A percentile compares a stretch with the other conserved stretches of the same genome.
phyloP scores from a whole-genome alignment of 2,888 invertebrate species.

The Phasia obesa region DNA sequence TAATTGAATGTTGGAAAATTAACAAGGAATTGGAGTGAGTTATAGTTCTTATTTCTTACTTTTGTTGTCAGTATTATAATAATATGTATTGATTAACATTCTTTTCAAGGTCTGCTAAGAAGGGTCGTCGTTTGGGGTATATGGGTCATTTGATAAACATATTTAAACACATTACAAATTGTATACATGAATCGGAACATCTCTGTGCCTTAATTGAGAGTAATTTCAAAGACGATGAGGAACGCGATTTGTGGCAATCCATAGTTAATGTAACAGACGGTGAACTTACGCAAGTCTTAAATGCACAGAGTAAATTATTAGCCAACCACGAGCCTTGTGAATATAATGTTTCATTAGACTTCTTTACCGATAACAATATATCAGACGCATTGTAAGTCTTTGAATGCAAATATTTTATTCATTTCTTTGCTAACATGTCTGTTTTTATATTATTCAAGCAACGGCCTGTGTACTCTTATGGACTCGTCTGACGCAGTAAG shows the following conservation, averaged over 20 bases:
- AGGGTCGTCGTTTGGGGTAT: slow-evolving; percentile 85
- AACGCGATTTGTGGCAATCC: slow-evolving; percentile 83
- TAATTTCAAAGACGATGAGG: slow-evolving; percentile 83
- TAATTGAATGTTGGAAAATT: slow-evolving; percentile 91
- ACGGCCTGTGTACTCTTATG: slow-evolving; percentile 52
- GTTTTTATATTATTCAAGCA: slow-evolving; percentile 26
- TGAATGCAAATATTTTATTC: neutral
- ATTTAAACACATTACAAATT: slow-evolving; percentile 84
- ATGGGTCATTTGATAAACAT: slow-evolving; percentile 87
- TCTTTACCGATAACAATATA: slow-evolving; percentile 48
- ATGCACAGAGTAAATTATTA: slow-evolving; percentile 79
- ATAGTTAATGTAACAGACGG: slow-evolving; percentile 79
- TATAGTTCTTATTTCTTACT: neutral
- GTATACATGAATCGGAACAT: slow-evolving; percentile 83
- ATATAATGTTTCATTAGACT: slow-evolving; percentile 56
- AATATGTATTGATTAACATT: neutral
- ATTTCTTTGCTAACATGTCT: neutral
- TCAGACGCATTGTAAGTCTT: slow-evolving; percentile 61
- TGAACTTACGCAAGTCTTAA: slow-evolving; percentile 78
- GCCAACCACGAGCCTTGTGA: slow-evolving; percentile 80
- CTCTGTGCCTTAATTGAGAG: slow-evolving; percentile 84
- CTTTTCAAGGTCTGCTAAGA: slow-evolving; percentile 82
- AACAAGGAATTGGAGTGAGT: slow-evolving; percentile 91
- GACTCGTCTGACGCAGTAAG: slow-evolving; percentile 64
- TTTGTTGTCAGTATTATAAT: neutral